A percentile compares a stretch with the other conserved stretches of the same genome.
Conservation (phyloP, 2,797 vertebrate genomes). For the Calcarius lapponicus region DNA sequence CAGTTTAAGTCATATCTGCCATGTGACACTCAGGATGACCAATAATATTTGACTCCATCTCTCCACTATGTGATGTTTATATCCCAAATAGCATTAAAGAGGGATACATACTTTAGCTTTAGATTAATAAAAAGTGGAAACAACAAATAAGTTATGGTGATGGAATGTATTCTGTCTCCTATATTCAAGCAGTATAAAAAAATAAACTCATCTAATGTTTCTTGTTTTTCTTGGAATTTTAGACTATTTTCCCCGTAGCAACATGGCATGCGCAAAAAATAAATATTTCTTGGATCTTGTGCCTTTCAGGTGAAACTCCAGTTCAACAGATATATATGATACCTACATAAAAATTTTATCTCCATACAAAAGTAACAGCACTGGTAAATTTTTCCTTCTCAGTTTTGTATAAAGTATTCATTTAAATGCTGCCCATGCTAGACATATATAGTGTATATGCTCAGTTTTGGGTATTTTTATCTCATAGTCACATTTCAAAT, state of each 20-base stretch:
- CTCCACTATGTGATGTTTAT: neutral
- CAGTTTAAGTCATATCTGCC: neutral
- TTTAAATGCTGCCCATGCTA: neutral
- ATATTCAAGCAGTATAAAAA: neutral
- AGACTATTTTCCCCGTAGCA: neutral
- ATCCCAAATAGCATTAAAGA: neutral
- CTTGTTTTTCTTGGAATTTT: neutral
- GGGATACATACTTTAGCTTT: neutral
- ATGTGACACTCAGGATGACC: neutral
- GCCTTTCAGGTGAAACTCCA: neutral
- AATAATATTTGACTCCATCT: neutral
- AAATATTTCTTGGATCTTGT: neutral
- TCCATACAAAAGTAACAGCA: neutral
- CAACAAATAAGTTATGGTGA: neutral
- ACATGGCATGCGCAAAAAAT: neutral
- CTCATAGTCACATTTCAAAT: neutral
- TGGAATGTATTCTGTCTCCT: neutral
- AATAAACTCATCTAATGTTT: neutral
- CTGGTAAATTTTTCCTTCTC: neutral
- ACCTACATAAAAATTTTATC: neutral
- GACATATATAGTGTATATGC: no score
- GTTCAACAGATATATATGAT: neutral
- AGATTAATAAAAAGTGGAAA: neutral
- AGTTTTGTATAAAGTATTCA: neutral
- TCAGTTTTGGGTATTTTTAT: neutral